These are phyloP conservation scores for Scaeva pyrastri DNA, from an alignment of 2,888 invertebrate genomes.

Conservation along the genomic window DNA sequence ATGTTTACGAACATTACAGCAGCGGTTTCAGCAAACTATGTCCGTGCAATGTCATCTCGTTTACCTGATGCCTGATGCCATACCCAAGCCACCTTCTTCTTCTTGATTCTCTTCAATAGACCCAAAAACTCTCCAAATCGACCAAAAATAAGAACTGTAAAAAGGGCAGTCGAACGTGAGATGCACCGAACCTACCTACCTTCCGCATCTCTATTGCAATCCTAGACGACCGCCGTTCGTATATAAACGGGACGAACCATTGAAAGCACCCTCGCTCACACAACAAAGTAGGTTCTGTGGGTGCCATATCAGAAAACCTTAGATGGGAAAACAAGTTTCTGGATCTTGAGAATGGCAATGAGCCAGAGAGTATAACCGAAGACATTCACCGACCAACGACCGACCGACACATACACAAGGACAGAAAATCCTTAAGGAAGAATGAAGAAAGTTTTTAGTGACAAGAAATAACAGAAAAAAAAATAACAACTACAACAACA, in stretches of 20 bases:
- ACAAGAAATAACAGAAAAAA: background rate
- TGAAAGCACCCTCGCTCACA: background rate
- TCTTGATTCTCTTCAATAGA: conserved; percentile 28
- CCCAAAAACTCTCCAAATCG: conserved; percentile 21
- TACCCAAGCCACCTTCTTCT: conserved; percentile 19
- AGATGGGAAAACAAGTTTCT: conserved; percentile 42
- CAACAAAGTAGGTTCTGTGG: background rate
- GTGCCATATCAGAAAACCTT: background rate
- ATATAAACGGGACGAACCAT: conserved; percentile 1
- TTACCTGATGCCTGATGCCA: conserved; percentile 33
- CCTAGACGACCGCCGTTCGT: too few species aligned
- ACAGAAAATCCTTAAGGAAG: conserved; percentile 44
- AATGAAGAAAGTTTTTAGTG: conserved; percentile 46
- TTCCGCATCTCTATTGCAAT: background rate
- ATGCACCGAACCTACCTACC: conserved; percentile 26
- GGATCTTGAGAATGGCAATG: conserved; percentile 56
- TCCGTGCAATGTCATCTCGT: conserved; percentile 59
- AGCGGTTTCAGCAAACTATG: conserved; percentile 44
- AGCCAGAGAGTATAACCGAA: conserved; percentile 49
- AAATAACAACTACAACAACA: background rate
- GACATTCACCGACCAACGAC: background rate
- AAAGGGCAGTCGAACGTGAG: conserved; percentile 48
- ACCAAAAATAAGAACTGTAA: conserved; percentile 47
- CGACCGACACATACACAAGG: background rate
- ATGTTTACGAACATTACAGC: conserved; percentile 19